These are phyloP conservation scores for Marcusenius ussheri DNA, from an alignment of 2,113 vertebrate species.

Conservation along the genomic window DNA sequence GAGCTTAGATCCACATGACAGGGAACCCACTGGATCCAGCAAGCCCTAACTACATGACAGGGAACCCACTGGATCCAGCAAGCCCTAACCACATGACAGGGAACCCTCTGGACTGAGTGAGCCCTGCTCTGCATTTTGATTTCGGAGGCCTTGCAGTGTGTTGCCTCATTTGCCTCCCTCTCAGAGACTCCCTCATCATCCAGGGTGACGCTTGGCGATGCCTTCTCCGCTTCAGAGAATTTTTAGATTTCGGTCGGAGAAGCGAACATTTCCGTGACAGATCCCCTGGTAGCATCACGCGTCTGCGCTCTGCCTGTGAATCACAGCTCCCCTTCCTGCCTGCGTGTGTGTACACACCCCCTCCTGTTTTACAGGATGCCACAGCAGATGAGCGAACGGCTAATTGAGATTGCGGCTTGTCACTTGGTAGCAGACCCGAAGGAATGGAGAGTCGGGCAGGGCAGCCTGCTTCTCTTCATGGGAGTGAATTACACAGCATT, in stretches of 20 bases:
- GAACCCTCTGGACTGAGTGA: slow-evolving; percentile 60
- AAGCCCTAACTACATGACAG: slow-evolving; percentile 54
- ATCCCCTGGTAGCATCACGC: not conserved
- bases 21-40: not conserved
- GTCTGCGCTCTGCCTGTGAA: not conserved
- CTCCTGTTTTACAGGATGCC: not conserved
- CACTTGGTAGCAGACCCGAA: not conserved
- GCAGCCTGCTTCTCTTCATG: not conserved
- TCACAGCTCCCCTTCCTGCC: not conserved
- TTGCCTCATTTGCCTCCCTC: slow-evolving; percentile 56
- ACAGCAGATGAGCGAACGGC: not conserved
- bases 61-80: slow-evolving; percentile 56
- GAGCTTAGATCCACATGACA: not conserved
- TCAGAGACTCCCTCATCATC: slow-evolving; percentile 58
- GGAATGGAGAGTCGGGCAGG: not conserved
- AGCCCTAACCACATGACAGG: slow-evolving; percentile 54
- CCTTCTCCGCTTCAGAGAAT: slow-evolving; percentile 31
- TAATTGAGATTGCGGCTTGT: not conserved
- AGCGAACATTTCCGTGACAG: slow-evolving; percentile 46
- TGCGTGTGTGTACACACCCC: not conserved
- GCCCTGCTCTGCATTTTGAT: slow-evolving; percentile 66
- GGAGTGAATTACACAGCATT: not conserved
- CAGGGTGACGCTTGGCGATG: slow-evolving; percentile 40
- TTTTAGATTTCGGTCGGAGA: slow-evolving; percentile 42
- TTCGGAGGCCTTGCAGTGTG: slow-evolving; percentile 64